phyloP scores from a whole-genome alignment of 2,113 vertebrate species.

The Choloepus hoffmanni region DNA sequence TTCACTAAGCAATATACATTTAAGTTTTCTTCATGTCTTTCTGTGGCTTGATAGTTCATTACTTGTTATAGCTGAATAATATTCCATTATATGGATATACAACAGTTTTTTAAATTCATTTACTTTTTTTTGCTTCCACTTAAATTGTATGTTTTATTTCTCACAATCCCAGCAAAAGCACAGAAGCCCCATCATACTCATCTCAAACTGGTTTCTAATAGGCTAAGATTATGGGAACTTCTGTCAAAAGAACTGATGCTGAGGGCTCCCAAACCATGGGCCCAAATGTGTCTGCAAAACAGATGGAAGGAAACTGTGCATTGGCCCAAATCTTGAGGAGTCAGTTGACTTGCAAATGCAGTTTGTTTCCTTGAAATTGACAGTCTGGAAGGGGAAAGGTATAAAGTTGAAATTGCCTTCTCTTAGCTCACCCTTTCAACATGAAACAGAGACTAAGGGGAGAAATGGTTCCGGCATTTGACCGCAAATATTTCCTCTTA shows the following conservation, averaged over 20 bases:
- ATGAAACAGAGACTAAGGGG: conserved; percentile 82
- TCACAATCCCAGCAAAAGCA: conserved; percentile 80
- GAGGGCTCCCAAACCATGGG: conserved; percentile 80
- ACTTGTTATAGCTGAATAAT: too few species aligned
- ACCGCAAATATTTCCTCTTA: conserved; percentile 84
- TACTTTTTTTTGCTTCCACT: conserved; percentile 84
- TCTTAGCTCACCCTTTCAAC: conserved; percentile 83
- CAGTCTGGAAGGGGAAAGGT: conserved; percentile 71
- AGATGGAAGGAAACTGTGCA: conserved; percentile 80
- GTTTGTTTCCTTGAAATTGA: conserved; percentile 70
- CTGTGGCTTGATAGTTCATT: too few species aligned
- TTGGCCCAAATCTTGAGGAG: conserved; percentile 75
- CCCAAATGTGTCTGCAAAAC: conserved; percentile 82
- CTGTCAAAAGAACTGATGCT: conserved; percentile 77
- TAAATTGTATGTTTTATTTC: conserved; percentile 87
- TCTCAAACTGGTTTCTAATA: conserved; percentile 82
- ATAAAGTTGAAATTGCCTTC: conserved; percentile 75
- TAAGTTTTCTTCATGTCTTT: too few species aligned
- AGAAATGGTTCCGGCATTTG: conserved; percentile 83
- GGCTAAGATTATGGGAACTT: conserved; percentile 82
- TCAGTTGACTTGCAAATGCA: conserved; percentile 68
- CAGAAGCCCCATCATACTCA: conserved; percentile 73
- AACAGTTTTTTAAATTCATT: conserved; percentile 65
- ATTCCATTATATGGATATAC: too few species aligned
- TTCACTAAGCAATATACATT: too few species aligned